Evolutionary conservation across 2,797 vertebrate species (phyloP).

Genomic region (Vipera latastei): DNA sequence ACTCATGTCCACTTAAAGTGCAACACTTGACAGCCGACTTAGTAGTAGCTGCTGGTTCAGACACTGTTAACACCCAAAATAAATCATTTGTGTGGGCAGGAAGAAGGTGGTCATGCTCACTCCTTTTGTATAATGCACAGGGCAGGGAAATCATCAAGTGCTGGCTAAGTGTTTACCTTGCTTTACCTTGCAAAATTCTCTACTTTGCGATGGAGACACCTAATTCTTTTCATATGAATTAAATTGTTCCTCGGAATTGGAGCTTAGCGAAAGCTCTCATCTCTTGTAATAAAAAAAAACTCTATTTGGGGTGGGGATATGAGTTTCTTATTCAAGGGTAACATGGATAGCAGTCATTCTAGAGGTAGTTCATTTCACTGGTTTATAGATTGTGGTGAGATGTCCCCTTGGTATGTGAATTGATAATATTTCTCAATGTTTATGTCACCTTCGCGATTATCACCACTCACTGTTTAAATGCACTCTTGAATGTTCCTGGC

Average conservation of each 20-base stretch:
- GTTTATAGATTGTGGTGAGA: not conserved
- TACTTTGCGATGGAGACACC: not conserved
- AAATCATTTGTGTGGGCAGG: not conserved
- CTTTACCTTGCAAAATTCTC: not conserved
- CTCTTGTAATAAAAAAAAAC: not conserved
- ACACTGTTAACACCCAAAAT: not conserved
- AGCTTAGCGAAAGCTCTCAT: not conserved
- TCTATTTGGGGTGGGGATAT: not conserved
- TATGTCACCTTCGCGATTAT: not conserved
- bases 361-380: not conserved
- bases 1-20: constrained; percentile 27
- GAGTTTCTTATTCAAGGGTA: not conserved
- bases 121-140: not conserved
- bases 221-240: constrained; percentile 22
- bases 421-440: not conserved
- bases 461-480: constrained; percentile 44
- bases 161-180: not conserved
- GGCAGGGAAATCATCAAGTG: not conserved
- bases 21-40: not conserved
- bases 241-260: not conserved
- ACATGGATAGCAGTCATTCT: not conserved
- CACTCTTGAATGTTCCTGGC: constrained; percentile 44
- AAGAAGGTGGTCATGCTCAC: constrained; percentile 2
- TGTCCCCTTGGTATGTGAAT: not conserved
- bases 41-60: constrained; percentile 5